phyloP scores from a whole-genome alignment of 2,113 vertebrate genomes.

The Zootoca vivipara region DNA sequence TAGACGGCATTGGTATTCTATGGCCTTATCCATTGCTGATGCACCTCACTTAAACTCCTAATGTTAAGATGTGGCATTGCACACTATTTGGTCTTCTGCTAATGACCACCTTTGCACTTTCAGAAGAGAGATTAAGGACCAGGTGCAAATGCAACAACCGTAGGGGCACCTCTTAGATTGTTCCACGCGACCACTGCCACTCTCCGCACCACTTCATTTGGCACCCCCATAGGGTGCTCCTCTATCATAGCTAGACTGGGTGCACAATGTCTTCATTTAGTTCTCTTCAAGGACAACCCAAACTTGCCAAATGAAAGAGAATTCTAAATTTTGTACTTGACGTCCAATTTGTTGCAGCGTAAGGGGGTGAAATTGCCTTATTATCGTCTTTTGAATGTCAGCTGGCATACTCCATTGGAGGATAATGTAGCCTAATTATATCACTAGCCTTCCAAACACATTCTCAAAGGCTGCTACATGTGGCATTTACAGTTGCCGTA shows the following conservation, averaged over 20 bases:
- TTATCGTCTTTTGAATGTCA: slow-evolving; percentile 74
- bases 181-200: background rate
- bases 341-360: slow-evolving; percentile 19
- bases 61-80: background rate
- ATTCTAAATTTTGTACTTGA: slow-evolving; percentile 8
- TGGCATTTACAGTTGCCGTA: slow-evolving; percentile 71
- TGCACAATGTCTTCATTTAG: background rate
- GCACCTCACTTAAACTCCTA: background rate
- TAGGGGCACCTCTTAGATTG: background rate
- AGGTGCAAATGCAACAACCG: background rate
- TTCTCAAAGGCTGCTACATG: slow-evolving; percentile 52
- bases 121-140: background rate
- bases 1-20: background rate
- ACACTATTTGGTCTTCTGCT: background rate
- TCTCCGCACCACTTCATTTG: background rate
- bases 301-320: slow-evolving; percentile 8
- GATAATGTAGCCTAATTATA: slow-evolving; percentile 75
- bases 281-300: background rate
- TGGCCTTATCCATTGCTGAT: background rate
- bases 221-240: too few species aligned
- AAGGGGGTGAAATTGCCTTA: slow-evolving; percentile 39
- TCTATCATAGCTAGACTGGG: background rate
- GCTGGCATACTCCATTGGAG: slow-evolving; percentile 66
- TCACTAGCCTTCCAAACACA: slow-evolving; percentile 73
- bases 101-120: background rate